These are phyloP conservation scores for Myrmecophaga tridactyla DNA, from an alignment of 2,113 vertebrate species.

Conservation along the genomic window DNA sequence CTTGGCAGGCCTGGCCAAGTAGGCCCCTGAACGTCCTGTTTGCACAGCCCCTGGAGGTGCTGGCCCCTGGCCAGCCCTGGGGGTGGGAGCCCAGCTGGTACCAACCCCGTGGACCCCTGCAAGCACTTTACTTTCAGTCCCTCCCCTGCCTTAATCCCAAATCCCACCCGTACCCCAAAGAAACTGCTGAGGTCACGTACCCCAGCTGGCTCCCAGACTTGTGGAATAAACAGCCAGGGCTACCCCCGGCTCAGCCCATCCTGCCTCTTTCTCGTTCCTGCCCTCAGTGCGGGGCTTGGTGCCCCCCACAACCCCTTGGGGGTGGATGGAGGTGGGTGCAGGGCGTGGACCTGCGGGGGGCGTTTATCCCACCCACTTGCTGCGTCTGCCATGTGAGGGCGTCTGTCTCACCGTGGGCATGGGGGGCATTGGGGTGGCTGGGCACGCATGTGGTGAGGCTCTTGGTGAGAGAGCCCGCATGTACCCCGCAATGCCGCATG, in stretches of 20 bases:
- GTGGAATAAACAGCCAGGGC: conserved; percentile 70
- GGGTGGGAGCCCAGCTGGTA: neutral
- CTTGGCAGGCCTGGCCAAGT: too few relatives aligned
- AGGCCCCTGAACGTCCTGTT: too few relatives aligned
- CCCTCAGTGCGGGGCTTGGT: neutral
- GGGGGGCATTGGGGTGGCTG: too few relatives aligned
- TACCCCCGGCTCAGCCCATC: neutral
- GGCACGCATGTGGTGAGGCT: too few relatives aligned
- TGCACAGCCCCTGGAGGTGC: neutral
- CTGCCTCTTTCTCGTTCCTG: neutral
- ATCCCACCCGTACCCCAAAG: conserved; percentile 70
- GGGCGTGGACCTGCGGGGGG: neutral
- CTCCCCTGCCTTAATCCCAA: conserved; percentile 44
- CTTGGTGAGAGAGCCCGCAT: too few relatives aligned
- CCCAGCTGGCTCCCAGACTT: neutral
- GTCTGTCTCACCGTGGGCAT: neutral
- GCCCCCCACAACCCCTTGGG: neutral
- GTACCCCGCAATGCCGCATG: too few relatives aligned
- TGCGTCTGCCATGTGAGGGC: too few relatives aligned
- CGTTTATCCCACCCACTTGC: neutral
- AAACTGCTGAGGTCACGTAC: neutral
- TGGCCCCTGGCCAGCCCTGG: neutral
- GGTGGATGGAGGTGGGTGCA: too few relatives aligned
- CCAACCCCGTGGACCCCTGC: conserved; percentile 17
- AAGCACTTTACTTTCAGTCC: conserved; percentile 75